These are phyloP conservation scores for Epistrophella euchroma DNA, from an alignment of 2,888 invertebrate species.

Conservation along the genomic window DNA sequence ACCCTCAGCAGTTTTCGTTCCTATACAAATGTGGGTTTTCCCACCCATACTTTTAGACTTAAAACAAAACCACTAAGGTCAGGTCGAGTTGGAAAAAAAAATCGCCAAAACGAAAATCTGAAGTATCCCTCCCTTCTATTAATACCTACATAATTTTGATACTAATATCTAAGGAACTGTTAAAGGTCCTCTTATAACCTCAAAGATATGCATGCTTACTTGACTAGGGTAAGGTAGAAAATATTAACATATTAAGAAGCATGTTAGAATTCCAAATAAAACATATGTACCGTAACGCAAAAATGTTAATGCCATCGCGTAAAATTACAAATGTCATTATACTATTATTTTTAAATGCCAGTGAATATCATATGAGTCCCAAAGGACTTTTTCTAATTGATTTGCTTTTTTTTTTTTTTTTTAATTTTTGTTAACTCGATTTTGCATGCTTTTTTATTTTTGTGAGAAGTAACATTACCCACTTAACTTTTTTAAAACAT, in stretches of 20 bases:
- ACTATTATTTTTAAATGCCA: constrained; percentile 55
- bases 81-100: too few relatives aligned
- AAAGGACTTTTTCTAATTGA: constrained; percentile 30
- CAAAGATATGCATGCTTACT: background rate
- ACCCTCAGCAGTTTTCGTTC: too few relatives aligned
- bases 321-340: constrained; percentile 15
- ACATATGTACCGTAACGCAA: constrained; percentile 51
- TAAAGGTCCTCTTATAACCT: background rate
- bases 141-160: too few relatives aligned
- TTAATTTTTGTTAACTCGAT: constrained; percentile 24
- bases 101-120: too few relatives aligned
- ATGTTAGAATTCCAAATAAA: background rate
- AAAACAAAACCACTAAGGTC: too few relatives aligned
- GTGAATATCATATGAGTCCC: constrained; percentile 39
- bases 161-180: background rate
- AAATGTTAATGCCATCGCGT: constrained; percentile 44
- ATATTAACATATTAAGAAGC: constrained; percentile 1
- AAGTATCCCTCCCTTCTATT: too few relatives aligned
- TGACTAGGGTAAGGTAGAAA: constrained; percentile 2
- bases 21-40: too few relatives aligned
- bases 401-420: constrained; percentile 1
- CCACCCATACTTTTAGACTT: too few relatives aligned
- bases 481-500: background rate
- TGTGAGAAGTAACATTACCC: background rate
- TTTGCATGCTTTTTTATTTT: constrained; percentile 7